Conservation (phyloP, 2,888 invertebrate species). For the Phengaris arion region DNA sequence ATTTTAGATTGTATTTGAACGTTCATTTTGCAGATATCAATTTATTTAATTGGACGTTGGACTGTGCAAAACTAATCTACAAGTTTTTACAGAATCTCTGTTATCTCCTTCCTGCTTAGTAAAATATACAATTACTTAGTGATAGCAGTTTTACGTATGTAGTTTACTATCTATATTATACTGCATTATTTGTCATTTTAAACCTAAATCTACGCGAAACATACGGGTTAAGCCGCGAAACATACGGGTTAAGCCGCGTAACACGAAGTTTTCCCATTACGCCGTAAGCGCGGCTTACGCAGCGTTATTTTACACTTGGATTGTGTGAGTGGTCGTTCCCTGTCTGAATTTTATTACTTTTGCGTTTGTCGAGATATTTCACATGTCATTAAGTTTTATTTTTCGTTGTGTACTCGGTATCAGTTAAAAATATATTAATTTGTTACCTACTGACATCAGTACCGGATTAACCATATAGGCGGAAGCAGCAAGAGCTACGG, state of each 20-base stretch:
- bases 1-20: neutral
- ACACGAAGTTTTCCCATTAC: conserved; percentile 3
- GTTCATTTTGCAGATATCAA: neutral
- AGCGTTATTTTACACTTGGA: neutral
- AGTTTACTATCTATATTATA: no score
- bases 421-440: no score
- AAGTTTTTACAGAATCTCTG: no score
- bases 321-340: neutral
- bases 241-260: neutral
- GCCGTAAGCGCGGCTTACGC: neutral
- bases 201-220: neutral
- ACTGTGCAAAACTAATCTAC: no score
- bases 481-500: no score
- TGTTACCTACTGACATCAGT: no score
- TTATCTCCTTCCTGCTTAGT: no score
- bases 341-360: conserved; percentile 9
- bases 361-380: neutral
- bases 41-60: no score
- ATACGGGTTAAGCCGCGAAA: neutral
- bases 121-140: no score
- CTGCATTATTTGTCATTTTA: neutral
- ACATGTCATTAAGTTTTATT: neutral
- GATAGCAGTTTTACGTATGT: no score
- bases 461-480: no score
- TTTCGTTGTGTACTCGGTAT: no score